Evolutionary conservation across 2,113 vertebrate genomes (phyloP), one percentile per base, ranked within the genome.

Genomic region (Otis tarda): DNA sequence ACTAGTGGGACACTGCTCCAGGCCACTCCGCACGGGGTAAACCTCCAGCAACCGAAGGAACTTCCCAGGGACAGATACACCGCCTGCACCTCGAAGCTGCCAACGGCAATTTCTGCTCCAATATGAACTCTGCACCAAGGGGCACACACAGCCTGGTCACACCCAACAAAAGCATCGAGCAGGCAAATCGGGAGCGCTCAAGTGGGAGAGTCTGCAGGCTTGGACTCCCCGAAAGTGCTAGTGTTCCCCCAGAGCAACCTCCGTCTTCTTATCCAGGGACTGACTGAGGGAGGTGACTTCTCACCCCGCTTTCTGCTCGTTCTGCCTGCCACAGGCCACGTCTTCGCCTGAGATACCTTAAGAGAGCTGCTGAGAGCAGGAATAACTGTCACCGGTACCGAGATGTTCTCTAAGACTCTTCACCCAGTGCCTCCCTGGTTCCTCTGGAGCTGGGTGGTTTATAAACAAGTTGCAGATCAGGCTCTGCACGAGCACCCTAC

Each of bases 161-260:
- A 60, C 28, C 18, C 52, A 25, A 22, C 35, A n/a, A 49, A 67
- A 75, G 56, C 31, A 68, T 25, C 75, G 59, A 4, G 41, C 56
- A 47, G 35, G 35, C 30, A 35, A 43, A 86, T 4, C 1, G 17
- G 45, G 33, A 49, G 33, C 43, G 17, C 70, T 83, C 30, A 1
- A n/a, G 13, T 30, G 30, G 25, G 47, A 70, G 9, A 59, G 37
- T 45, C 28, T 65, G 73, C 35, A 87, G 49, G 50, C 64, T 69
- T 0, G 0, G n/a, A 41, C 21, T 25, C 55, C 45, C 27, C 6
- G 1, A 50, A 89, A 77, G 15, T 64, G 30, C 27, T 35, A 8
- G 17, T 25, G 61, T 64, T 77, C 37, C n/a, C 35, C 49, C 18
- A 45, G 30, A 20, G 17, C 45, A 49, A 39, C 10, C 13, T 18